Evolutionary conservation across 2,113 vertebrate species (phyloP).

Genomic region (Oreocharis arfaki): DNA sequence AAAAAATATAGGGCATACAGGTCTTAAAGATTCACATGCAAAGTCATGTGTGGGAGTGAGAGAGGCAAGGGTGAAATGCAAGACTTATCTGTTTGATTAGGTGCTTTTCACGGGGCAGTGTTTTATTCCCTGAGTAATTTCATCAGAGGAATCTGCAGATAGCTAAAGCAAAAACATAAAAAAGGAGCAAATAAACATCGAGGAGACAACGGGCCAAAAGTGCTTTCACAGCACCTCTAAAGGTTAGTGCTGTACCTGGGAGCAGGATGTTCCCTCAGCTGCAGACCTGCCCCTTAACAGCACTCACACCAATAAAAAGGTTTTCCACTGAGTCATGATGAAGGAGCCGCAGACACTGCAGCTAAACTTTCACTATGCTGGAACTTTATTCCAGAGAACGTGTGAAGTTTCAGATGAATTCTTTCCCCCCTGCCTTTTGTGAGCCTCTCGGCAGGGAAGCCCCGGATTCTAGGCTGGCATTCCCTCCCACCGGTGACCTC

Average conservation of each 20-base stretch:
- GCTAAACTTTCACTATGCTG: background rate
- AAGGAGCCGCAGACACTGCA: background rate
- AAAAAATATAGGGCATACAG: constrained; percentile 45
- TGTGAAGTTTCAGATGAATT: background rate
- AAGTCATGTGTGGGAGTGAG: constrained; percentile 47
- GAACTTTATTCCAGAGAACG: background rate
- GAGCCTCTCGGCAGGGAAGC: background rate
- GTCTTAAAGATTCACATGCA: constrained; percentile 60
- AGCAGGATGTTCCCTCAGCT: background rate
- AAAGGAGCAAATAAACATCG: background rate
- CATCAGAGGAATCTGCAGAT: background rate
- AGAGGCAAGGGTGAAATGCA: constrained; percentile 26
- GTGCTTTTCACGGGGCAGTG: background rate
- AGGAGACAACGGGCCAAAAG: background rate
- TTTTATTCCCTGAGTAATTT: constrained; percentile 39
- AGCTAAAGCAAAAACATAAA: background rate
- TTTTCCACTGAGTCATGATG: constrained; percentile 35
- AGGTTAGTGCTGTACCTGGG: background rate
- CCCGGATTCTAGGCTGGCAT: background rate
- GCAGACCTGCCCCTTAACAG: background rate
- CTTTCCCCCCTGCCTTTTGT: background rate
- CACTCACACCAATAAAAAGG: background rate
- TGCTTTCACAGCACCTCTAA: constrained; percentile 8
- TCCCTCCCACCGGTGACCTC: background rate
- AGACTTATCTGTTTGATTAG: constrained; percentile 29